Evolutionary conservation across 2,888 invertebrate species (phyloP).

Genomic region (Microctonus aethiopoides): DNA sequence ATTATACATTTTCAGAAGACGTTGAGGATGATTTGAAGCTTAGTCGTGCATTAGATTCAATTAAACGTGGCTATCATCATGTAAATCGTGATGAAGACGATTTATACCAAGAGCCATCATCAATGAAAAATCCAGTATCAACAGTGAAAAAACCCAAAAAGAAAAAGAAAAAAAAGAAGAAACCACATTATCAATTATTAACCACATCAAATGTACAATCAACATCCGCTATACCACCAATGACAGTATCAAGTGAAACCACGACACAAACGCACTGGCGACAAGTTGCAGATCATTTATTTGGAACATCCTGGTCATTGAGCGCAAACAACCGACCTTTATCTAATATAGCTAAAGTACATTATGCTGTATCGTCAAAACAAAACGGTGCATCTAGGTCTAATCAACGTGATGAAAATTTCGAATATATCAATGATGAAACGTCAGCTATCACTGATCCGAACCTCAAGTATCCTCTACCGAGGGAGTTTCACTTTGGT

Average conservation of each 20-base stretch:
- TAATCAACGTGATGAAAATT: conserved; percentile 42
- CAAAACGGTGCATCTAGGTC: conserved; percentile 34
- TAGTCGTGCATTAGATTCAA: conserved; percentile 38
- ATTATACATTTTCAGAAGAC: conserved; percentile 41
- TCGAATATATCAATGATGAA: conserved; percentile 45
- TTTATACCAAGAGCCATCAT: conserved; percentile 7
- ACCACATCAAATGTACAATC: too few relatives aligned
- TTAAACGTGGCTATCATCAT: conserved; percentile 43
- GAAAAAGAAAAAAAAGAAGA: conserved; percentile 54
- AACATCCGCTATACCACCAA: conserved; percentile 25
- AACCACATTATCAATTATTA: too few relatives aligned
- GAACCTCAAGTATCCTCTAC: conserved; percentile 46
- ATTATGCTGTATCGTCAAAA: conserved; percentile 40
- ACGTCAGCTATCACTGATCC: conserved; percentile 38
- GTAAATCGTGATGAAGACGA: conserved; percentile 8
- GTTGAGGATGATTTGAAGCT: conserved; percentile 39
- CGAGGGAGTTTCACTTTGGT: conserved; percentile 51
- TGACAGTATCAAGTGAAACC: conserved; percentile 41
- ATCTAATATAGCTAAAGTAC: conserved; percentile 39
- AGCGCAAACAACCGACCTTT: conserved; percentile 27
- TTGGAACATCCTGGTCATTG: conserved; percentile 47
- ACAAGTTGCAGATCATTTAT: conserved; percentile 52
- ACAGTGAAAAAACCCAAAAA: conserved; percentile 49
- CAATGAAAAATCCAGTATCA: conserved; percentile 44
- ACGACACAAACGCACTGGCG: conserved; percentile 52